These are phyloP conservation scores for Platycheirus albimanus DNA, from an alignment of 2,888 invertebrate genomes.

Conservation along the genomic window DNA sequence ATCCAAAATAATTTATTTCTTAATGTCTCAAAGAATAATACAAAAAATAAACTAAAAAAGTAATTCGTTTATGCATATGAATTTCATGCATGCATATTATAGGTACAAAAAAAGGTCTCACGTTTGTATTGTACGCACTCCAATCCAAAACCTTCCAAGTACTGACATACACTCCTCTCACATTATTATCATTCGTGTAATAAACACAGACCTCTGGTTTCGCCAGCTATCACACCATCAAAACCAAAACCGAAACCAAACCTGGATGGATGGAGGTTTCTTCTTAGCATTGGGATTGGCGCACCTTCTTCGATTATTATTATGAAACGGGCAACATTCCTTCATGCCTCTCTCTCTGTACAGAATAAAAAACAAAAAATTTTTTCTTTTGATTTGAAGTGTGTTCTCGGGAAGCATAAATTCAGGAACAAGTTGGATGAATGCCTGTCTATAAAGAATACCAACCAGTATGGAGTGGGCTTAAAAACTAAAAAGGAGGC, in stretches of 20 bases:
- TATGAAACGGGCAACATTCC: slow-evolving; percentile 66
- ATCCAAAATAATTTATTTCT: too few species aligned
- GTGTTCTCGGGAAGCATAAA: slow-evolving; percentile 23
- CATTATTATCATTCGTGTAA: slow-evolving; percentile 22
- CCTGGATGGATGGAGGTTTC: slow-evolving; percentile 11
- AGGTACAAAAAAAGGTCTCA: too few species aligned
- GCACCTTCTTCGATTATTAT: slow-evolving; percentile 53
- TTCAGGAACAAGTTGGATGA: slow-evolving; percentile 38
- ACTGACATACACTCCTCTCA: neutral
- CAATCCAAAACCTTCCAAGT: slow-evolving; percentile 2
- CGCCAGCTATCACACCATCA: neutral
- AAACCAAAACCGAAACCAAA: too few species aligned
- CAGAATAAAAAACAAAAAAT: slow-evolving; percentile 2
- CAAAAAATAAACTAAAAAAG: too few species aligned
- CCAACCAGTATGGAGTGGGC: neutral
- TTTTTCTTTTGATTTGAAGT: slow-evolving; percentile 31
- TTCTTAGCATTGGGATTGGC: slow-evolving; percentile 57
- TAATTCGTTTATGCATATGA: too few species aligned
- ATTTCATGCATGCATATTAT: too few species aligned
- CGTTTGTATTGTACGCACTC: neutral
- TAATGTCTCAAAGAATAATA: too few species aligned
- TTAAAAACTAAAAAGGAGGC: neutral
- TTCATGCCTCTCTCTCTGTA: slow-evolving; percentile 28
- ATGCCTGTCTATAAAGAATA: neutral
- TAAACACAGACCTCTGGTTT: slow-evolving; percentile 28